Evolutionary conservation across 1,140 invertebrate genomes (phyloP).

Genomic region (Batillaria attramentaria): DNA sequence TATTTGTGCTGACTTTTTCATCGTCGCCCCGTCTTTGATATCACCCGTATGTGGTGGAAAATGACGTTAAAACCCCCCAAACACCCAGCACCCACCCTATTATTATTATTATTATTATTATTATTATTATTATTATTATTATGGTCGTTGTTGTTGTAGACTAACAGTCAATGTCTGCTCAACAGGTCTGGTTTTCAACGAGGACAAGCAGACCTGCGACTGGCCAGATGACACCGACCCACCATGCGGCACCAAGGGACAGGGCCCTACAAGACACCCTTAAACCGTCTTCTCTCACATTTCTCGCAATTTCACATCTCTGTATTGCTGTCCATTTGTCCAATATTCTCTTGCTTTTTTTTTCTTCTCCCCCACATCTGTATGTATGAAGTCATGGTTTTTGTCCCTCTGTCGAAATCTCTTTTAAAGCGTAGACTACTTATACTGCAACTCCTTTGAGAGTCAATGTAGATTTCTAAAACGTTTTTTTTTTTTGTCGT

Average conservation of each 20-base stretch:
- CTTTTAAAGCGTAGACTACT: not conserved
- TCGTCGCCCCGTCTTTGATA: not conserved
- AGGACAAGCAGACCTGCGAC: slow-evolving; percentile 47
- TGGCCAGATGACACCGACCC: slow-evolving; percentile 41
- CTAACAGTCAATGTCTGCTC: not conserved
- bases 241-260: slow-evolving; percentile 50
- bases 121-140: not conserved
- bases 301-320: not conserved
- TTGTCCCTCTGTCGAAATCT: not conserved
- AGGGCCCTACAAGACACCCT: not conserved
- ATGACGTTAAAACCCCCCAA: not conserved
- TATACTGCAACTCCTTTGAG: not conserved
- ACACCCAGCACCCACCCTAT: not conserved
- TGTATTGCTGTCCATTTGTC: not conserved
- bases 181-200: slow-evolving; percentile 54
- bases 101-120: not conserved
- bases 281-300: not conserved
- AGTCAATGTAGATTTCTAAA: no score
- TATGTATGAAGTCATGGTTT: not conserved
- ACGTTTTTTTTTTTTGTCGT: no score
- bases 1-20: no score
- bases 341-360: not conserved
- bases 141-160: not conserved
- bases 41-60: no score
- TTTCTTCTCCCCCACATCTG: not conserved